Percentiles rank a stretch among this genome's conserved stretches.
phyloP scores from a whole-genome alignment of 2,888 invertebrate species.

The Dryadula phaetusa region DNA sequence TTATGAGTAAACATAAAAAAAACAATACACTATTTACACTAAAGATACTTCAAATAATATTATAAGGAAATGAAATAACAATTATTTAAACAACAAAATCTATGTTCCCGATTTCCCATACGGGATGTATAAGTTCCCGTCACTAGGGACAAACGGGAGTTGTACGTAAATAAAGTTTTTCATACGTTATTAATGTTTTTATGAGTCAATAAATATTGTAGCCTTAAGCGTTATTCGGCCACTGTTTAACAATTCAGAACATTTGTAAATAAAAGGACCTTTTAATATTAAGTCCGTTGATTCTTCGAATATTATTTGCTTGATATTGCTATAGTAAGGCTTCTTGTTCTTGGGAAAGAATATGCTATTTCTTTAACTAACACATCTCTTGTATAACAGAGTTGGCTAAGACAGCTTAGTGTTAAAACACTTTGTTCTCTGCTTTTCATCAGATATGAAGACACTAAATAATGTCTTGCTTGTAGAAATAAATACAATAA shows the following conservation, averaged over 20 bases:
- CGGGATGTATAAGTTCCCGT: background rate
- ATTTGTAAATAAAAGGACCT: slow-evolving; percentile 17
- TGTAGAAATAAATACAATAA: too few relatives aligned
- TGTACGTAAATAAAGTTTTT: slow-evolving; percentile 16
- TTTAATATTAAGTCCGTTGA: background rate
- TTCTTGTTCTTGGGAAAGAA: background rate
- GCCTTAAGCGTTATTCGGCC: slow-evolving; percentile 6
- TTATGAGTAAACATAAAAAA: too few relatives aligned
- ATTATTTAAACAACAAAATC: too few relatives aligned
- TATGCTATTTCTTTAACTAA: too few relatives aligned
- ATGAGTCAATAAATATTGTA: slow-evolving; percentile 15
- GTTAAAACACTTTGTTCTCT: too few relatives aligned
- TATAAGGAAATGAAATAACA: too few relatives aligned
- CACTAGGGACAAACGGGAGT: background rate
- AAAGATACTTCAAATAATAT: too few relatives aligned
- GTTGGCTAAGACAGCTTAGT: too few relatives aligned
- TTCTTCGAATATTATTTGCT: slow-evolving; percentile 4
- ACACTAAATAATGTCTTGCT: too few relatives aligned
- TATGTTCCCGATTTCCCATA: background rate
- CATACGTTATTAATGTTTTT: slow-evolving; percentile 19
- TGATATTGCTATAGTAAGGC: background rate
- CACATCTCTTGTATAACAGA: too few relatives aligned
- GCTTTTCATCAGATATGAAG: too few relatives aligned
- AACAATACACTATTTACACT: too few relatives aligned
- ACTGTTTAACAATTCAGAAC: slow-evolving; percentile 16